Conservation (phyloP, 2,113 vertebrate species). For the Menidia beryllina region DNA sequence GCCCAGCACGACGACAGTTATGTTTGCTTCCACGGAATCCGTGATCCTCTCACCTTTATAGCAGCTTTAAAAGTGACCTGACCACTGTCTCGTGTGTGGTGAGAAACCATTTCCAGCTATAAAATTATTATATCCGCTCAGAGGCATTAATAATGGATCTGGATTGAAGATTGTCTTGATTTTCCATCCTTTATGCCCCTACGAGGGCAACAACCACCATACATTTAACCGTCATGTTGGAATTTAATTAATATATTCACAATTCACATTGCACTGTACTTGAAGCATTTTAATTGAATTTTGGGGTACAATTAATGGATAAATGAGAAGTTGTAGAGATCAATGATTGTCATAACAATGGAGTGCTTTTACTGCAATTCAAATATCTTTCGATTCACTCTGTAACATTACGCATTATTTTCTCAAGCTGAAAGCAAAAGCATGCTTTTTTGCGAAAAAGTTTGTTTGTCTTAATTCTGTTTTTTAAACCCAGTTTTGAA, state of each 20-base stretch:
- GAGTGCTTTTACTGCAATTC: neutral
- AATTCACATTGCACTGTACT: neutral
- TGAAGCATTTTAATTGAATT: neutral
- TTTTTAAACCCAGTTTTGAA: neutral
- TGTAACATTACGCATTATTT: neutral
- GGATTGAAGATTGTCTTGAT: neutral
- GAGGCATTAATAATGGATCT: neutral
- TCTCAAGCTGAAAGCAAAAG: neutral
- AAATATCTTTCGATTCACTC: neutral
- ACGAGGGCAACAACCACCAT: neutral
- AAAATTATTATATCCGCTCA: neutral
- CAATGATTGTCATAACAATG: neutral
- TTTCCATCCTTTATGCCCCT: neutral
- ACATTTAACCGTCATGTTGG: neutral
- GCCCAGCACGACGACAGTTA: slow-evolving; percentile 28
- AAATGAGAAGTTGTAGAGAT: neutral
- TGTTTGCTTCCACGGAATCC: slow-evolving; percentile 23
- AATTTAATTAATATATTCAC: neutral
- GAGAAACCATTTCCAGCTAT: neutral
- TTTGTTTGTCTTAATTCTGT: neutral
- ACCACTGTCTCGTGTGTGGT: slow-evolving; percentile 19
- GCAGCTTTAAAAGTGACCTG: slow-evolving; percentile 27
- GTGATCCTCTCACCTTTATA: slow-evolving; percentile 39
- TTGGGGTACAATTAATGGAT: slow-evolving; percentile 8
- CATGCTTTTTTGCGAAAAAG: neutral